A percentile compares a stretch with the other conserved stretches of the same genome.
phyloP scores from a whole-genome alignment of 2,797 vertebrate species.

The Cyprinella venusta region DNA sequence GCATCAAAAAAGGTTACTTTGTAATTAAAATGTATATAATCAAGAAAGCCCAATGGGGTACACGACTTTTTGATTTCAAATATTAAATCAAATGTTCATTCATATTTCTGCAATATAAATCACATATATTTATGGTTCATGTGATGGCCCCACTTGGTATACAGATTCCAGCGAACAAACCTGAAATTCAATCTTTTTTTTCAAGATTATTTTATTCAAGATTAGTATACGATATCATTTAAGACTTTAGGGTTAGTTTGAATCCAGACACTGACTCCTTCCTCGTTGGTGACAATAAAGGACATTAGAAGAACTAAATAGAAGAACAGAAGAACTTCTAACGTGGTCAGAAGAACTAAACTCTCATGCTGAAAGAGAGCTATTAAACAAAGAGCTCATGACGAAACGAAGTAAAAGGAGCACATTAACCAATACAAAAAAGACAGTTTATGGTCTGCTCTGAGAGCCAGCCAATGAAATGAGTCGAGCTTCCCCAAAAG shows the following conservation, averaged over 20 bases:
- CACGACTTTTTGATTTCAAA: background rate
- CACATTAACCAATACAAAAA: constrained; percentile 47
- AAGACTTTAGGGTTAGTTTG: background rate
- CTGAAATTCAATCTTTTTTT: background rate
- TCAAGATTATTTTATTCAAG: constrained; percentile 17
- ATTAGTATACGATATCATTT: background rate
- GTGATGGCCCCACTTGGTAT: background rate
- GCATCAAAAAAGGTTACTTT: background rate
- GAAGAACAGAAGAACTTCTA: too few relatives aligned
- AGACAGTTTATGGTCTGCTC: constrained; percentile 52
- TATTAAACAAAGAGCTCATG: constrained; percentile 33
- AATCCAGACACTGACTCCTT: background rate
- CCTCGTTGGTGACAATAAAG: background rate
- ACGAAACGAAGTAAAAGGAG: constrained; percentile 14
- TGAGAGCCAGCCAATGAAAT: constrained; percentile 48
- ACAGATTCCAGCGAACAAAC: background rate
- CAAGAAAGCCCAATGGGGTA: background rate
- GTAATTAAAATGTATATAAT: background rate
- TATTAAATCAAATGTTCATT: background rate
- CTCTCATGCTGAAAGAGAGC: constrained; percentile 23
- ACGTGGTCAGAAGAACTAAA: constrained; percentile 13
- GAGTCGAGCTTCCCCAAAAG: constrained; percentile 6
- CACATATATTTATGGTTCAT: background rate
- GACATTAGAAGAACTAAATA: too few relatives aligned
- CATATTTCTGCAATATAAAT: too few relatives aligned